Evolutionary conservation across 2,888 invertebrate species (phyloP).

Genomic region (Spilarctia lutea): DNA sequence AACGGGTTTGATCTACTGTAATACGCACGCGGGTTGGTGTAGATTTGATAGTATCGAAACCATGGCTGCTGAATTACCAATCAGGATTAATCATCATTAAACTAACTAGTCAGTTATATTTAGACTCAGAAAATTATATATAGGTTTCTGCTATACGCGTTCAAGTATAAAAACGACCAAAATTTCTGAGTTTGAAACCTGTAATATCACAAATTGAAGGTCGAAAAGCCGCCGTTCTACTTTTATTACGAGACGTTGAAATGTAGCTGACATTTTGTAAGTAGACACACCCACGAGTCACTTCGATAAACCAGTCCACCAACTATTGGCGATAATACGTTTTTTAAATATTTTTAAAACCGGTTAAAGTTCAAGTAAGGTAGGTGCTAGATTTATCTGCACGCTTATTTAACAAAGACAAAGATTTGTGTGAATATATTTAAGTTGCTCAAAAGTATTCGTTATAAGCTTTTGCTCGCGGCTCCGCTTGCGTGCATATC

Average conservation of each 20-base stretch:
- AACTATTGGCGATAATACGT: neutral
- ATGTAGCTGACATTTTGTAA: constrained; percentile 7
- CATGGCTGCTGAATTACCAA: too few relatives aligned
- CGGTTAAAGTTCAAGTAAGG: neutral
- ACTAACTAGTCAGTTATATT: too few relatives aligned
- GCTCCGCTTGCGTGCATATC: too few relatives aligned
- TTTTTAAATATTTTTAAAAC: neutral
- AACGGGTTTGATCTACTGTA: too few relatives aligned
- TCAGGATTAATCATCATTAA: too few relatives aligned
- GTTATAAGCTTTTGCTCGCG: neutral
- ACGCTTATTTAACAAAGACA: neutral
- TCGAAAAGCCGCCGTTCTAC: neutral
- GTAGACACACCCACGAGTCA: constrained; percentile 10
- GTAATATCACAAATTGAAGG: neutral
- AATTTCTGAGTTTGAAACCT: neutral
- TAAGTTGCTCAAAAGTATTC: neutral
- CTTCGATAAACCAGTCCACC: neutral
- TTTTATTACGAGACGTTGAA: neutral
- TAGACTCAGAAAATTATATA: neutral
- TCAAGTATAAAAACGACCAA: neutral
- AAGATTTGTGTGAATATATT: neutral
- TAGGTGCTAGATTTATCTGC: neutral
- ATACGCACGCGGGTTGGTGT: too few relatives aligned
- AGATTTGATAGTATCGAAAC: too few relatives aligned
- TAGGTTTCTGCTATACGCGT: neutral